phyloP scores from a whole-genome alignment of 2,797 vertebrate genomes.

The Anguilla megastoma region DNA sequence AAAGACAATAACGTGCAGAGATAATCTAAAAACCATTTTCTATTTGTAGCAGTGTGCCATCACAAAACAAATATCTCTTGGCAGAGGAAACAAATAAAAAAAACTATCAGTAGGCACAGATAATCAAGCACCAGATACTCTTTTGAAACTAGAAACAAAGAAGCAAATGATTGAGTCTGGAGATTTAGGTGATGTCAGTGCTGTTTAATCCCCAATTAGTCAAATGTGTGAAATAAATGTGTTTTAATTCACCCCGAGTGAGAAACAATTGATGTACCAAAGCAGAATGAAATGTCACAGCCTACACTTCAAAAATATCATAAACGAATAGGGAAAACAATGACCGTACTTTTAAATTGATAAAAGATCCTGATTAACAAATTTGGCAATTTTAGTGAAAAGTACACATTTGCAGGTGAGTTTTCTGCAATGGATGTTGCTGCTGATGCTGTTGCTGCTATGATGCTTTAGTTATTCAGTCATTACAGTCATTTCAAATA shows the following conservation, averaged over 20 bases:
- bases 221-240: neutral
- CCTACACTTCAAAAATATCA: neutral
- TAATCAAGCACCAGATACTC: neutral
- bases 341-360: neutral
- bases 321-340: neutral
- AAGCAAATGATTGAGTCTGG: neutral
- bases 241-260: neutral
- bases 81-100: neutral
- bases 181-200: neutral
- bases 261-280: neutral
- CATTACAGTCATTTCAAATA: neutral
- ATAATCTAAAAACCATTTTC: neutral
- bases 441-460: neutral
- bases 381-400: too few species aligned
- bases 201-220: neutral
- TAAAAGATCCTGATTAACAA: neutral
- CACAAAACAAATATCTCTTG: constrained; percentile 8
- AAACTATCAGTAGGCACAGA: neutral
- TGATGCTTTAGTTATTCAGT: neutral
- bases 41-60: neutral
- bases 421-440: neutral
- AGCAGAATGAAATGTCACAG: neutral
- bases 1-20: neutral
- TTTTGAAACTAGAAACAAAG: neutral
- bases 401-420: neutral